Percentiles rank a stretch among this genome's conserved stretches.
Conservation (phyloP, 2,888 invertebrate species). For the Limnephilus rhombicus region DNA sequence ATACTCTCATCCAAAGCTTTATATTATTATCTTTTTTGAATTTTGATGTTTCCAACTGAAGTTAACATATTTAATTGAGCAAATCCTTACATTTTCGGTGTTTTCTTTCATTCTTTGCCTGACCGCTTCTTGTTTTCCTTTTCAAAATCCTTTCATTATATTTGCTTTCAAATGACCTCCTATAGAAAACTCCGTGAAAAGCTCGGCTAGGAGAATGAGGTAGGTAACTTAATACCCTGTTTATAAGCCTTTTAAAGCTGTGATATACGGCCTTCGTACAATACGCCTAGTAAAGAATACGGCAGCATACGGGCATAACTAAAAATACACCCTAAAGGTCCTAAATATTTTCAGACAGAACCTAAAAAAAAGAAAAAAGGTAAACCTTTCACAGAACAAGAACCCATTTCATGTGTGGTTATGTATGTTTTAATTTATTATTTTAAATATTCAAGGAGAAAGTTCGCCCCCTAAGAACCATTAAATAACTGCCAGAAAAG, state of each 20-base stretch:
- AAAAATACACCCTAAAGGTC: neutral
- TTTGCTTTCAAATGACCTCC: neutral
- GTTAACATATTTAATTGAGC: neutral
- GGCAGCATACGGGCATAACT: neutral
- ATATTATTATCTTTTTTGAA: neutral
- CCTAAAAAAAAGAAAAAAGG: neutral
- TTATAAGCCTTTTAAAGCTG: conserved; percentile 24
- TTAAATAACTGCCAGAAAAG: neutral
- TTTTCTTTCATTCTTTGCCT: neutral
- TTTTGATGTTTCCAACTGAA: neutral
- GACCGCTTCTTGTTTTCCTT: neutral
- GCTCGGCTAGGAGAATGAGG: neutral
- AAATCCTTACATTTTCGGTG: neutral
- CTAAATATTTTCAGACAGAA: neutral
- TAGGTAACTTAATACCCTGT: conserved; percentile 20
- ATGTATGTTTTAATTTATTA: neutral
- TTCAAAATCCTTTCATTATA: neutral
- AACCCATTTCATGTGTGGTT: neutral
- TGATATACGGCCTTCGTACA: neutral
- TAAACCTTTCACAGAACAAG: neutral
- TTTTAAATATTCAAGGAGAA: neutral
- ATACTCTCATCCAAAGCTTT: too few species aligned
- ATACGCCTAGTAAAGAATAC: neutral
- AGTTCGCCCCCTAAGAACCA: neutral
- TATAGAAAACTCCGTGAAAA: neutral